Evolutionary conservation across 2,113 vertebrate species (phyloP).

Genomic region (Corapipo altera): DNA sequence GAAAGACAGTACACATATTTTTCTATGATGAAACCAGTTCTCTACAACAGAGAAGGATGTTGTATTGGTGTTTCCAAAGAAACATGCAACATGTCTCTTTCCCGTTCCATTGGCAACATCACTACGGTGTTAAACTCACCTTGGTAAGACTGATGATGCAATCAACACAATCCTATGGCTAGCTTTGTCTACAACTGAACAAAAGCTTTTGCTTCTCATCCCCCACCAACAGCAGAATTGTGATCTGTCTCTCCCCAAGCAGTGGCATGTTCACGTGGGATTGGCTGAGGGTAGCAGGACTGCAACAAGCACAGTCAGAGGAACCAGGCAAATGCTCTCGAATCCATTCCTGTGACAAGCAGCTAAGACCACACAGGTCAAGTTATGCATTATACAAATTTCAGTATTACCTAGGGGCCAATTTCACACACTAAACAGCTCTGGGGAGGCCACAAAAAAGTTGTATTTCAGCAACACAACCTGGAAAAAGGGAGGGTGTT

Average conservation of each 20-base stretch:
- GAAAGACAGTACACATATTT: not conserved
- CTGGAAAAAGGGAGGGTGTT: not conserved
- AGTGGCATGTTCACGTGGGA: accelerated
- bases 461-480: not conserved
- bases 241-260: not conserved
- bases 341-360: not conserved
- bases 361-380: not conserved
- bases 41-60: not conserved
- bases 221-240: not conserved
- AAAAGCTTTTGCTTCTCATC: not conserved
- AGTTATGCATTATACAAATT: not conserved
- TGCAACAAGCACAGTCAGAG: not conserved
- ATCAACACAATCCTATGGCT: not conserved
- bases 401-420: not conserved
- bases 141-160: not conserved
- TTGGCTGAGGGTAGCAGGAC: not conserved
- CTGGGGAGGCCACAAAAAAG: not conserved
- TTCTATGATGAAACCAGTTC: not conserved
- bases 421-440: not conserved
- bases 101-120: not conserved
- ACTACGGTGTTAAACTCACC: accelerated
- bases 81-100: not conserved
- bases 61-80: not conserved
- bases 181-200: not conserved
- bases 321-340: not conserved